Base-by-base conservation (phyloP, 2,797 vertebrate species). In the Emydoidea blandingii region DNA sequence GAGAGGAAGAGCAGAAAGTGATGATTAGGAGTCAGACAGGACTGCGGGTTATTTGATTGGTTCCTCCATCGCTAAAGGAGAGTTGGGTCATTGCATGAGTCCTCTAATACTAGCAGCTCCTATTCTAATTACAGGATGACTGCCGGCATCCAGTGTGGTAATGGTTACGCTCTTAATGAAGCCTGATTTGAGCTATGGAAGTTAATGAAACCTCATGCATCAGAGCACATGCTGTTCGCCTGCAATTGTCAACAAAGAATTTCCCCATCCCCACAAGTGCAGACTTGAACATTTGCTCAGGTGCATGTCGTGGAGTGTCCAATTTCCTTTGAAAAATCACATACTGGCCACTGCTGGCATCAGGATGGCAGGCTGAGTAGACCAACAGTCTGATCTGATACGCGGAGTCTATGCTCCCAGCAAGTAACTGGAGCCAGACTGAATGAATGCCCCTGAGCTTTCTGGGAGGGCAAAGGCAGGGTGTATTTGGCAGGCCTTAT, bases 1-100 rank as follows among this genome's bases (percentile, higher is more conserved):
- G 87, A 93, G 84, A 96, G 95, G 50, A 96, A 65, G 85, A 95
- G 68, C 49, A 97, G 84, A 59, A 95, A 92, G 49, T 37, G 41
- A 3, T 81, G 52, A 62, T 95, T 88, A 95, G 54, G 62, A 84
- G 21, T 14, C 65, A 87, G 41, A 54, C 80, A 57, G 49, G 31
- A 25, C 23, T 47, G n/a, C 5, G 2, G 65, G 9, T 68, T 68
- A 68, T 68, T n/a, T 54, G 50, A 4, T 25, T 52, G 23, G 37
- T n/a, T 19, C 80, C n/a, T 59, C 25, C 37, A 57, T 81, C 21
- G 47, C 47, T 83, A 68, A 44, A 37, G 47, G 34, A 23, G 23
- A 52, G 34, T 23, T 81, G 19, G 4, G 19, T 81, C 50, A 23
- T n/a, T 53, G 41, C 44, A 29, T 14, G 27, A 49, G 7, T 27